Evolutionary conservation across 1,140 invertebrate genomes (phyloP).

Genomic region (Drosophila varians): DNA sequence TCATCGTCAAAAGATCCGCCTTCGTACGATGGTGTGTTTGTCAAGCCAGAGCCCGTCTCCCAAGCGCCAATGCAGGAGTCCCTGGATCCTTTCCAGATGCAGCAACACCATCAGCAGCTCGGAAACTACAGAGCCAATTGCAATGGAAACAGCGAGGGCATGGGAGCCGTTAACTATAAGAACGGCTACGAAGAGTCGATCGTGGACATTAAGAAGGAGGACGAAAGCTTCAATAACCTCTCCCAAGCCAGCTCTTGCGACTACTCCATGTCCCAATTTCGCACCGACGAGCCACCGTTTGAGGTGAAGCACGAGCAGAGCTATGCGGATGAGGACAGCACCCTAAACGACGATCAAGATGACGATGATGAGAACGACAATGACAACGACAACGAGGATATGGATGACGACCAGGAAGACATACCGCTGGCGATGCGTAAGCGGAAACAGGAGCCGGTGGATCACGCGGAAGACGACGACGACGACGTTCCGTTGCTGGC

Average conservation of each 20-base stretch:
- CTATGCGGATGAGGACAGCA: conserved; percentile 63
- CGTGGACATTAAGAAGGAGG: conserved; percentile 69
- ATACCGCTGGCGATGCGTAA: conserved; percentile 88
- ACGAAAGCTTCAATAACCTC: conserved; percentile 82
- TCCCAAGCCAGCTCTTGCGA: conserved; percentile 87
- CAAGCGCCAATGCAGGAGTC: conserved; percentile 57
- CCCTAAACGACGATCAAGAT: conserved; percentile 83
- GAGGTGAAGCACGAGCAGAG: conserved; percentile 64
- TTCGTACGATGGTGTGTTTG: conserved; percentile 74
- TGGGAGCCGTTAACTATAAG: conserved; percentile 70
- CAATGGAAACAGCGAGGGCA: conserved; percentile 33
- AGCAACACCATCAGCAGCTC: conserved; percentile 12
- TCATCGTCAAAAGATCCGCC: conserved; percentile 68
- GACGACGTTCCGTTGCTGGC: conserved; percentile 88
- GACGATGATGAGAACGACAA: conserved; percentile 87
- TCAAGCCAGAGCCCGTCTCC: conserved; percentile 83
- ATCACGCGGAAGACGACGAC: conserved; percentile 84
- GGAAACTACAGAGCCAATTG: conserved; percentile 2
- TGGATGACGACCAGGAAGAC: conserved; percentile 89
- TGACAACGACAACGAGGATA: conserved; percentile 88
- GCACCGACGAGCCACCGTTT: conserved; percentile 84
- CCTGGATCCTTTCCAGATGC: conserved; percentile 48
- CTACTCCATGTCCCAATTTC: conserved; percentile 87
- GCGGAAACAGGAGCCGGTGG: conserved; percentile 50
- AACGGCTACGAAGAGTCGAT: conserved; percentile 73